Evolutionary conservation across 2,797 vertebrate genomes (phyloP), one percentile per base, ranked within the genome.

Genomic region (Margarornis squamiger): DNA sequence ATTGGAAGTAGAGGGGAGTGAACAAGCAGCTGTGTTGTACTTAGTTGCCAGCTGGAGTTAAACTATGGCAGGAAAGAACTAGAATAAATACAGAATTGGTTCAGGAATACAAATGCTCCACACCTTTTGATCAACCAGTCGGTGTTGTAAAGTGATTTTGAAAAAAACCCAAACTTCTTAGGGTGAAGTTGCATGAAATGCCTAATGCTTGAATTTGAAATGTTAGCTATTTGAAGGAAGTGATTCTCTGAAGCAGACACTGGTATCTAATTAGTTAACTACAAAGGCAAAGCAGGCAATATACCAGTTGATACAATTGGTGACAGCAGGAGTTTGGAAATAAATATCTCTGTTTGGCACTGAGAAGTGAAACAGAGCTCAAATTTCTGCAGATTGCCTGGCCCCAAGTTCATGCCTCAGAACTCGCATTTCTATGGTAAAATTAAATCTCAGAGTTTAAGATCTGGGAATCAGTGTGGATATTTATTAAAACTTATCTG

Each of bases 301-400:
- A 41, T 55, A 91, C 32, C 70, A 86, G 63, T 83, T 90, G 93
- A 95, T 90, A 86, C 74, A 96, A 92, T 93, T 88, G 80, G 83
- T 93, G 88, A 74, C 83, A 94, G 90, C 80, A 85, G 95, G 91
- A 93, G 83, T 91, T 94, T 86, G 92, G 88, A 96, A 95, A 92
- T 79, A 95, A 95, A 92, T 90, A 79, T 63, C 73, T 65, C 70
- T 90, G 22, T 86, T 88, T 95, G 96, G 94, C 95, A 94, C 67
- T 18, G 43, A 77, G 52, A 92, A 92, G 38, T 77, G 71, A 87
- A 92, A 72, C 61, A 82, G 67, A 92, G 80, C 77, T 92, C 90
- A 88, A 16, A 63, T 96, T 95, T 94, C 88, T 85, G 63, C 61
- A 83, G 93, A 85, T 93, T 84, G n/a, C 43, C 61, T 95, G 80